Percentiles rank a stretch among this genome's conserved stretches.
phyloP scores from a whole-genome alignment of 2,888 invertebrate genomes.

The Hypsopygia costalis region DNA sequence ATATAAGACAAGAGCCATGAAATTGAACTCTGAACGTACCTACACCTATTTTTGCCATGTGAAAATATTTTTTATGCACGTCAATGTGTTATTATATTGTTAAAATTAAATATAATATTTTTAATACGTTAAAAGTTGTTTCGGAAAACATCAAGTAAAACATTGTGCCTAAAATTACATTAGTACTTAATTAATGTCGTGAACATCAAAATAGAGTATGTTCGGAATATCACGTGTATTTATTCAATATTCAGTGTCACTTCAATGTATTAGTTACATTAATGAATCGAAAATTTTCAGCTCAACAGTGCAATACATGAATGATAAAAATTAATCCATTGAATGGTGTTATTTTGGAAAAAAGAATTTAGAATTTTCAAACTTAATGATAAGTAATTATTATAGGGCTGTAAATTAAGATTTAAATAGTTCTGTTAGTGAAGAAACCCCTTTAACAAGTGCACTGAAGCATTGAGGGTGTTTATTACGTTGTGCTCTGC shows the following conservation, averaged over 20 bases:
- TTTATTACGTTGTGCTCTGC: slow-evolving; percentile 51
- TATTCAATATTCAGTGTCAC: slow-evolving; percentile 13
- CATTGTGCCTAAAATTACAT: slow-evolving; percentile 3
- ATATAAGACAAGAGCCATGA: background rate
- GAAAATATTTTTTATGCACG: background rate
- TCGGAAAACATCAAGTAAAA: background rate
- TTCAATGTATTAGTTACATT: slow-evolving; percentile 12
- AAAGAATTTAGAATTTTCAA: slow-evolving; percentile 42
- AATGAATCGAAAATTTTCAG: slow-evolving; percentile 20
- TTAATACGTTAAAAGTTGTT: slow-evolving; percentile 29
- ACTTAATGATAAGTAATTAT: slow-evolving; percentile 36
- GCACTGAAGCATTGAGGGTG: slow-evolving; percentile 49
- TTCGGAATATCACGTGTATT: background rate
- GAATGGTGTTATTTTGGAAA: slow-evolving; percentile 57
- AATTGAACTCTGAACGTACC: background rate
- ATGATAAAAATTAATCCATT: slow-evolving; percentile 43
- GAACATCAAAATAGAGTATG: slow-evolving; percentile 3
- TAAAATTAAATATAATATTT: slow-evolving; percentile 13
- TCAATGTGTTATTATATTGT: background rate
- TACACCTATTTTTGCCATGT: background rate
- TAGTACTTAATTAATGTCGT: slow-evolving; percentile 1
- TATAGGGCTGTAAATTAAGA: slow-evolving; percentile 68
- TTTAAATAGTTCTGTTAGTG: slow-evolving; percentile 50
- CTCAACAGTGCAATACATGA: slow-evolving; percentile 69
- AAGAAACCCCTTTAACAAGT: slow-evolving; percentile 33